These are phyloP conservation scores for Salvator merianae DNA, from an alignment of 2,113 vertebrate species.

Conservation along the genomic window DNA sequence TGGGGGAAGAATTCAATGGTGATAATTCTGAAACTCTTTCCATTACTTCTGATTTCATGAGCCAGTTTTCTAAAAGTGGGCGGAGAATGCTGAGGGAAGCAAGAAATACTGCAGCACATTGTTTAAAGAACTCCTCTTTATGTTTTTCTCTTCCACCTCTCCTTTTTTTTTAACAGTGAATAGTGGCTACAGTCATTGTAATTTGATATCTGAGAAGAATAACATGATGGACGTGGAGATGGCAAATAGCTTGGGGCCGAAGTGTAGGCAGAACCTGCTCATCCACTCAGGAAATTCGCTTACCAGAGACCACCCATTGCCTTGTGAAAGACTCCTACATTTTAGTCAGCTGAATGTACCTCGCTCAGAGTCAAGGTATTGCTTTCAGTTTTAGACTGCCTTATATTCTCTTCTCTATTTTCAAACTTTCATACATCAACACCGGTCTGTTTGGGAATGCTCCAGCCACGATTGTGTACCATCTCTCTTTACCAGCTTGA, in stretches of 20 bases:
- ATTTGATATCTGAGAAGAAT: slow-evolving; percentile 79
- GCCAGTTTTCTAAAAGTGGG: not conserved
- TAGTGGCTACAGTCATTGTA: slow-evolving; percentile 73
- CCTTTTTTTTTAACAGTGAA: slow-evolving; percentile 76
- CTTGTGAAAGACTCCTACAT: slow-evolving; percentile 76
- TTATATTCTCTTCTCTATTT: not conserved
- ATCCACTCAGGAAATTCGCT: slow-evolving; percentile 74
- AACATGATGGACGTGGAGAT: slow-evolving; percentile 72
- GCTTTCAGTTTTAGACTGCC: not conserved
- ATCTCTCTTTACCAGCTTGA: not conserved
- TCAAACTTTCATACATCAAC: not conserved
- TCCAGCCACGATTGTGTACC: not conserved
- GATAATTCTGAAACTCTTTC: slow-evolving; percentile 28
- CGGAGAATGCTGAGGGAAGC: not conserved
- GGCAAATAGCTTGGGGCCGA: slow-evolving; percentile 72
- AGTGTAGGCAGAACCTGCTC: slow-evolving; percentile 77
- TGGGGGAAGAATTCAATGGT: slow-evolving; percentile 29
- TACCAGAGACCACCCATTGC: slow-evolving; percentile 72
- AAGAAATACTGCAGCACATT: not conserved
- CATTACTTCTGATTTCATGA: slow-evolving; percentile 31
- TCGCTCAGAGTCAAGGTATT: slow-evolving; percentile 80
- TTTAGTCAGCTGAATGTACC: slow-evolving; percentile 74
- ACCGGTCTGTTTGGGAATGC: not conserved
- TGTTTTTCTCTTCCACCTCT: not conserved
- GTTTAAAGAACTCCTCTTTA: slow-evolving; percentile 22